Conservation (phyloP, 2,113 vertebrate genomes). For the Erinaceus europaeus region DNA sequence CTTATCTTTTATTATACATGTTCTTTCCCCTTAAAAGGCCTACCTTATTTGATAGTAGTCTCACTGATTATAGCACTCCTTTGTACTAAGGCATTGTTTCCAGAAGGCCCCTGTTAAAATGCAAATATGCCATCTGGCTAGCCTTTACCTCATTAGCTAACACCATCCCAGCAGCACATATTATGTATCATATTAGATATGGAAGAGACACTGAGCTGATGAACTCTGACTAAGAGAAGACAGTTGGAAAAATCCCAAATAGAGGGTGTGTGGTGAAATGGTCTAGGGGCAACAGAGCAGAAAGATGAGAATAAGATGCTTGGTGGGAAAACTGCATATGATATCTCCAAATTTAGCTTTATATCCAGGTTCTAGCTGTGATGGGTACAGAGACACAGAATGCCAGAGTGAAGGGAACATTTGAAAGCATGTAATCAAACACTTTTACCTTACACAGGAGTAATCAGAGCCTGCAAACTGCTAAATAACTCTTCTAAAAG, state of each 20-base stretch:
- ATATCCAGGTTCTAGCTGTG: neutral
- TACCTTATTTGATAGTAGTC: conserved; percentile 63
- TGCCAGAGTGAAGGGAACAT: neutral
- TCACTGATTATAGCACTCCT: conserved; percentile 42
- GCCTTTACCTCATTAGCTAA: conserved; percentile 65
- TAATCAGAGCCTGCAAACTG: neutral
- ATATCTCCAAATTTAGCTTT: neutral
- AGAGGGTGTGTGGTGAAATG: neutral
- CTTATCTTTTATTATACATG: conserved; percentile 28
- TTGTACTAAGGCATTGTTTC: conserved; percentile 67
- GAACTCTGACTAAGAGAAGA: conserved; percentile 59
- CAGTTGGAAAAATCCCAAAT: conserved; percentile 43
- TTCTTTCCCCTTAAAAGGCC: conserved; percentile 32
- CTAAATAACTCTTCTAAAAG: neutral
- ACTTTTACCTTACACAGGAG: conserved; percentile 1
- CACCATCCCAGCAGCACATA: conserved; percentile 43
- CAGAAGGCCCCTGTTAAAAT: conserved; percentile 74
- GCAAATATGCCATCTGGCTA: conserved; percentile 75
- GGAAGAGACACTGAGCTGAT: conserved; percentile 64
- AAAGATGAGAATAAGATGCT: neutral
- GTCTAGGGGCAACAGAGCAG: neutral
- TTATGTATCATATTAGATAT: conserved; percentile 66
- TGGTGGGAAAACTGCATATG: neutral
- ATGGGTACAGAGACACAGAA: neutral
- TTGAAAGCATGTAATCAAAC: neutral